Base-by-base conservation (phyloP, 1,140 invertebrate species). In the Caenorhabditis latens region DNA sequence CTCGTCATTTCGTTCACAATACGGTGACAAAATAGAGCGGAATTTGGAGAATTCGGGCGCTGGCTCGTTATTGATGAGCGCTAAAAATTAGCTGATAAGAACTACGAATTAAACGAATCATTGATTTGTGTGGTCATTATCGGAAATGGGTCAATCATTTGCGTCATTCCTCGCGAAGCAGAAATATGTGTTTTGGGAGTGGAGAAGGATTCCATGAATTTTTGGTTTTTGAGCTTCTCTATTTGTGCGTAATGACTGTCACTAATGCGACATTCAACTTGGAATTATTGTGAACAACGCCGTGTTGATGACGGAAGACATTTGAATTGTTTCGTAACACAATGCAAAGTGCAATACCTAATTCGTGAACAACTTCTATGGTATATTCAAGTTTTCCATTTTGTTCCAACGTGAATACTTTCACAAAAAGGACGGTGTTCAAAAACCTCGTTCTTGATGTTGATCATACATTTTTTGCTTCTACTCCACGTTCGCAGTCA, bases 101-200 rank as follows among this genome's bases (percentile, higher is more conserved):
- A 46, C 55, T 48, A 84, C 40, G 83, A 61, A 61, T 61, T 84
- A 21, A 63, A 43, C 58, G 40, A 58, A 43, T 84, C 58, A 55
- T 58, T 84, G 53, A 61, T 58, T 58, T 84, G 58, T 84, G 79
- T 16, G 58, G 53, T 63, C 32, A 46, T 84, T 61, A 43, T 63
- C 53, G 55, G 53, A 84, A 84, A 46, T 48, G 53, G 58, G 46
- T 84, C 55, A 84, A 43, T 84, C 5, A 58, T 84, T 84, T 84
- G 21, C 57, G 82, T 84, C 53, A 84, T 84, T 58, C 21, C 19
- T 14, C 79, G 79, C 53, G 42, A 46, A 50, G 71, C 11, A 53
- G n/a, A 21, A 24, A 24, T 63, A 32, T 50, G 65, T 43, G 42
- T 71, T 71, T 43, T 71, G 42, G 65, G 42, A 71, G 65, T 71